phyloP scores from a whole-genome alignment of 35 echinoderm and acorn worm genomes.

The Lytechinus variegatus region DNA sequence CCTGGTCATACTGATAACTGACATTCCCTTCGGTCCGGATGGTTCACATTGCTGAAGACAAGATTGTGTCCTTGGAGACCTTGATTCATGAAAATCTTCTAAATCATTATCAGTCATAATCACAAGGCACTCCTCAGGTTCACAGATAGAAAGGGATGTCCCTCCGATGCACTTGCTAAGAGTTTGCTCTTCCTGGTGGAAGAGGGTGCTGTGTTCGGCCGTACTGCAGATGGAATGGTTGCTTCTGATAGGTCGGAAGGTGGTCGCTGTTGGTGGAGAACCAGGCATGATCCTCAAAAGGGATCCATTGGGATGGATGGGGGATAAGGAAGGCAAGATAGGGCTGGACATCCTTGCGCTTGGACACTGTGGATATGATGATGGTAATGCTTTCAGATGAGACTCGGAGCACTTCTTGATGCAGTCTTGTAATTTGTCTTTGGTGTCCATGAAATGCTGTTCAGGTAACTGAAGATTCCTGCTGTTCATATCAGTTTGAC shows the following conservation, averaged over 20 bases:
- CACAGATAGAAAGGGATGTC: neutral
- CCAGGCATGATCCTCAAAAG: neutral
- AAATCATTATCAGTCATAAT: neutral
- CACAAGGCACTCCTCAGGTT: constrained; percentile 20
- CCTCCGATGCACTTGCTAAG: neutral
- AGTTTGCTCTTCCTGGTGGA: neutral
- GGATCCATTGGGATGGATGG: neutral
- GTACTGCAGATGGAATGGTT: neutral
- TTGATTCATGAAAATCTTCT: neutral
- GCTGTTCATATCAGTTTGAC: neutral
- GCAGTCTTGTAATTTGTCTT: neutral
- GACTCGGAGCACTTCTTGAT: neutral
- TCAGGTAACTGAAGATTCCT: neutral
- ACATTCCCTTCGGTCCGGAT: neutral
- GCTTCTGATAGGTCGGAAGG: neutral
- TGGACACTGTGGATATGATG: neutral
- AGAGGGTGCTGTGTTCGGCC: neutral
- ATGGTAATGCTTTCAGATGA: neutral
- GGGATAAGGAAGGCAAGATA: constrained; percentile 19
- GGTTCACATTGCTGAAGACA: neutral
- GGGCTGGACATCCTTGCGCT: constrained; percentile 7
- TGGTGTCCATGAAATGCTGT: neutral
- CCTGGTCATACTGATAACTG: constrained; percentile 24
- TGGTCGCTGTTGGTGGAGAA: neutral
- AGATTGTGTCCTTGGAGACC: neutral